Conservation (phyloP, 2,797 vertebrate species). For the Syngnathus acus region DNA sequence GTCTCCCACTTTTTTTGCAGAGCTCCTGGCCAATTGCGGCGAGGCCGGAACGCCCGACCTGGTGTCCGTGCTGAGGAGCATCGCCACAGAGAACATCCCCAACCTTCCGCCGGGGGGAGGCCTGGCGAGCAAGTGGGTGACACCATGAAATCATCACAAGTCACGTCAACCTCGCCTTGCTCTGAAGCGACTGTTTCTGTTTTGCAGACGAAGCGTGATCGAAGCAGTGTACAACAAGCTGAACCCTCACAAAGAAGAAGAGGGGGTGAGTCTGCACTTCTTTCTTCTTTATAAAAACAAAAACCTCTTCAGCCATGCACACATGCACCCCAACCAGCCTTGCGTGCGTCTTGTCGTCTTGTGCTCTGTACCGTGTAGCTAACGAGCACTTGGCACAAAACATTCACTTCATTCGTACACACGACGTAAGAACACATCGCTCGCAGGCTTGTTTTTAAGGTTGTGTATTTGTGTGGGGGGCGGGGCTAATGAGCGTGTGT, state of each 20-base stretch:
- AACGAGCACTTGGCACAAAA: too few relatives aligned
- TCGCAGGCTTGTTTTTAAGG: not conserved
- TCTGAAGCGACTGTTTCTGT: conserved; percentile 23
- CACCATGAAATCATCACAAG: not conserved
- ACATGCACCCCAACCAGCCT: conserved; percentile 21
- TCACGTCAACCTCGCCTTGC: not conserved
- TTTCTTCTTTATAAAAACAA: conserved; percentile 5
- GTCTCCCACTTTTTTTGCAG: conserved; percentile 51
- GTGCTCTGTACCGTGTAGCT: too few relatives aligned
- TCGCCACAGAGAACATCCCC: conserved; percentile 92
- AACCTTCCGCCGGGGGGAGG: conserved; percentile 97
- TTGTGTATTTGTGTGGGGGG: not conserved
- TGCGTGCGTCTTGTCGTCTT: conserved; percentile 6
- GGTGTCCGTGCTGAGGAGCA: conserved; percentile 91
- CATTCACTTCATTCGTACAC: too few relatives aligned
- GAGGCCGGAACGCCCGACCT: conserved; percentile 92
- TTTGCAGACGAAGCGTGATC: conserved; percentile 89
- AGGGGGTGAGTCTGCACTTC: conserved; percentile 84
- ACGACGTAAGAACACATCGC: too few relatives aligned
- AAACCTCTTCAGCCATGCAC: conserved; percentile 9
- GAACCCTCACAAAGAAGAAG: conserved; percentile 97
- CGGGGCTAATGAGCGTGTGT: not conserved
- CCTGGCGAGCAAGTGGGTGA: conserved; percentile 95
- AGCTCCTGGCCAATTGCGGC: conserved; percentile 87
- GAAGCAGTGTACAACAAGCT: conserved; percentile 97